Evolutionary conservation across 2,797 vertebrate species (phyloP).

Genomic region (Lerista edwardsae): DNA sequence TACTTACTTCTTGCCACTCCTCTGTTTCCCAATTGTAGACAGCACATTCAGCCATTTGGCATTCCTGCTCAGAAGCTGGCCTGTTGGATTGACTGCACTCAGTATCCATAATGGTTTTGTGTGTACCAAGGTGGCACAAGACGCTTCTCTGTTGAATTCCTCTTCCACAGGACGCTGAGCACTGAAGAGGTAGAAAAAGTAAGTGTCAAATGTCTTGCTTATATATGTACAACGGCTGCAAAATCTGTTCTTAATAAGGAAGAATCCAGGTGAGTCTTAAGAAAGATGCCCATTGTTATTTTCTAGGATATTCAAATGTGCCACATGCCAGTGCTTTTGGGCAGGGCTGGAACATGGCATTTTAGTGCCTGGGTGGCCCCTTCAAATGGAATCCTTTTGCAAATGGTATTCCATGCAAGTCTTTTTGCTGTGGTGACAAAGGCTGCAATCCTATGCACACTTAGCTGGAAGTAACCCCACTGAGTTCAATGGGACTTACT

Average conservation of each 20-base stretch:
- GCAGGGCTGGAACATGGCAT: not conserved
- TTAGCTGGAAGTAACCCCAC: too few species aligned
- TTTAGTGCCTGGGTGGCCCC: not conserved
- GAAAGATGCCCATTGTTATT: not conserved
- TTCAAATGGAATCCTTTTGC: not conserved
- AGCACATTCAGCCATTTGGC: conserved; percentile 80
- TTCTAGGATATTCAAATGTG: not conserved
- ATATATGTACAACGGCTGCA: too few species aligned
- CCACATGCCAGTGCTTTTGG: not conserved
- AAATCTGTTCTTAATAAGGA: not conserved
- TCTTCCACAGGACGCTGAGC: conserved; percentile 87
- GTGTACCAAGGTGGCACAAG: conserved; percentile 79
- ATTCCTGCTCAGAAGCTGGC: conserved; percentile 82
- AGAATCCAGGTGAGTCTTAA: not conserved
- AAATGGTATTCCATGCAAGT: not conserved
- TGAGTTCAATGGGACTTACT: too few species aligned
- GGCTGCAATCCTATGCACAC: too few species aligned
- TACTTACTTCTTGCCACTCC: conserved; percentile 88
- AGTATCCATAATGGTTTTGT: conserved; percentile 72
- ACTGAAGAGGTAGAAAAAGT: conserved; percentile 79
- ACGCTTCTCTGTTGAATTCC: conserved; percentile 84
- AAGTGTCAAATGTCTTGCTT: conserved; percentile 48
- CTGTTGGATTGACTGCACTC: conserved; percentile 77
- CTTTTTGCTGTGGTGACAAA: not conserved
- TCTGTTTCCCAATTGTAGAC: conserved; percentile 85